These are phyloP conservation scores for Ophion slaviceki DNA, from an alignment of 2,888 invertebrate species.

Conservation along the genomic window DNA sequence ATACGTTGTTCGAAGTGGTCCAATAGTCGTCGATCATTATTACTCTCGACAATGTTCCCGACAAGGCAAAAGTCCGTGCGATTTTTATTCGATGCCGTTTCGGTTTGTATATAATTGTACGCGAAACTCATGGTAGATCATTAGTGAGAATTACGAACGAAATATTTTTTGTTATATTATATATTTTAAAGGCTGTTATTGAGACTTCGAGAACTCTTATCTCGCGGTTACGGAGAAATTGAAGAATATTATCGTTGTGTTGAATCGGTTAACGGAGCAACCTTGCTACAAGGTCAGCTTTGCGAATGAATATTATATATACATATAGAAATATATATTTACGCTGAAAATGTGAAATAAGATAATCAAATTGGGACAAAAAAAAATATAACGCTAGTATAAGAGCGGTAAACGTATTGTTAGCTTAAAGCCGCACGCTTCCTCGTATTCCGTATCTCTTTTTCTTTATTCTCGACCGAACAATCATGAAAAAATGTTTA, in stretches of 20 bases:
- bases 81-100: conserved; percentile 14
- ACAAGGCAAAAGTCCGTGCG: neutral
- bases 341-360: conserved; percentile 36
- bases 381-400: neutral
- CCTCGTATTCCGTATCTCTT: neutral
- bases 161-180: conserved; percentile 42
- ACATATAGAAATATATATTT: conserved; percentile 27
- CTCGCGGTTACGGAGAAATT: conserved; percentile 20
- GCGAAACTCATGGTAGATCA: conserved; percentile 14
- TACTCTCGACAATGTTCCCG: neutral
- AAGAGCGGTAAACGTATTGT: neutral
- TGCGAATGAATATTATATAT: conserved; percentile 31
- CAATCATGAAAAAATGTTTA: neutral
- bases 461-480: neutral
- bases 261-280: conserved; percentile 24
- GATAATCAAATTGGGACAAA: conserved; percentile 18
- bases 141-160: conserved; percentile 13
- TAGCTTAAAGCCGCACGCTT: conserved; percentile 11
- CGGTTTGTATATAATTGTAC: conserved; percentile 46
- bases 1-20: conserved; percentile 3
- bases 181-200: conserved; percentile 59
- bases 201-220: conserved; percentile 3
- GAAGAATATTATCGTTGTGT: conserved; percentile 53
- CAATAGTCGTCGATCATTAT: conserved; percentile 8
- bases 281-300: conserved; percentile 43